These are phyloP conservation scores for Hiodon alosoides DNA, from an alignment of 2,113 vertebrate genomes.

Conservation along the genomic window DNA sequence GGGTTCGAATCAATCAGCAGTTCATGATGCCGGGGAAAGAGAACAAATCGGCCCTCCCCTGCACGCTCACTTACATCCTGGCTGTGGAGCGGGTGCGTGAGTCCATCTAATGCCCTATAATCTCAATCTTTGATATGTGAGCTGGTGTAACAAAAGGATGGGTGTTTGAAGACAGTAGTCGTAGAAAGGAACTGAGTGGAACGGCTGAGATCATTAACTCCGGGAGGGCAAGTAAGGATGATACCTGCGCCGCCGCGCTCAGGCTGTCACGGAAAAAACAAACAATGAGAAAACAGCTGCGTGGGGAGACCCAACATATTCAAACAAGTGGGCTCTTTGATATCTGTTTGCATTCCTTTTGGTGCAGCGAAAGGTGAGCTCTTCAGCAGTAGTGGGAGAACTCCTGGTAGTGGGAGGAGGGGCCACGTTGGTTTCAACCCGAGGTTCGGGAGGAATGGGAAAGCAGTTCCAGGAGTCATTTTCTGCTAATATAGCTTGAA, in stretches of 20 bases:
- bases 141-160: not conserved
- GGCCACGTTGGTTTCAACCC: conserved; percentile 53
- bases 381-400: conserved; percentile 50
- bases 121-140: conserved; percentile 39
- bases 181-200: conserved; percentile 1
- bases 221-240: conserved; percentile 31
- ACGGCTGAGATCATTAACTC: conserved; percentile 5
- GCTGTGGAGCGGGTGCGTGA: conserved; percentile 33
- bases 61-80: not conserved
- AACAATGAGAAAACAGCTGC: conserved; percentile 32
- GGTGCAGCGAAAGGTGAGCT: conserved; percentile 56
- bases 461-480: conserved; percentile 30
- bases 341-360: conserved; percentile 66
- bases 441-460: conserved; percentile 38
- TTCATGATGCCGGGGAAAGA: not conserved
- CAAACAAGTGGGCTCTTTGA: conserved; percentile 54
- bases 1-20: too few species aligned
- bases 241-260: conserved; percentile 44
- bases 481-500: conserved; percentile 38
- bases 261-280: conserved; percentile 52
- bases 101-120: conserved; percentile 38
- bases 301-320: conserved; percentile 50
- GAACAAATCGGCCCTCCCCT: not conserved
- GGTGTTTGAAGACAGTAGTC: not conserved
- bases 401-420: conserved; percentile 51